phyloP scores from a whole-genome alignment of 64 coral and sea anemone species.

The Acropora tenuis region DNA sequence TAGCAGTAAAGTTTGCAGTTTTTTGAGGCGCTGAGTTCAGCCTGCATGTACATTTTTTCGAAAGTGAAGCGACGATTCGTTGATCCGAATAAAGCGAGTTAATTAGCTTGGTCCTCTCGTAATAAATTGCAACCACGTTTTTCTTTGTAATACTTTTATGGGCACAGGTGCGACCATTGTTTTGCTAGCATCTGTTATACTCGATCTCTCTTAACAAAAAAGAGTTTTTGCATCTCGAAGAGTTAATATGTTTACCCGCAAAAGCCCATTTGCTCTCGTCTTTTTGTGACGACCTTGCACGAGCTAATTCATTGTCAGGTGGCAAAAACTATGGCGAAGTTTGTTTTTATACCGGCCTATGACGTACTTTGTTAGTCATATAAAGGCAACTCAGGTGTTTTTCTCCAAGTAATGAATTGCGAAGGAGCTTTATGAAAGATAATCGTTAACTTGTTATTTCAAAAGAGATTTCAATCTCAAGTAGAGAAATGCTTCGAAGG shows the following conservation, averaged over 20 bases:
- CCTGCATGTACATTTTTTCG: not conserved
- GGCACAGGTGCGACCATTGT: slow-evolving; percentile 18
- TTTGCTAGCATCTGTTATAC: not conserved
- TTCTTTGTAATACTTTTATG: slow-evolving; percentile 1
- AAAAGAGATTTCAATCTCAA: too few relatives aligned
- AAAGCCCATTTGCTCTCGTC: slow-evolving; percentile 16
- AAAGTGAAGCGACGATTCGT: not conserved
- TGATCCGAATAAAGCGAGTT: slow-evolving; percentile 5
- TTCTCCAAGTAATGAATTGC: too few relatives aligned
- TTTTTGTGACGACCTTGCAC: not conserved
- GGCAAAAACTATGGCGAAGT: not conserved
- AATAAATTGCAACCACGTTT: slow-evolving; percentile 31
- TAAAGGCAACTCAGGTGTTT: too few relatives aligned
- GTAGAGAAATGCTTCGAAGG: too few relatives aligned
- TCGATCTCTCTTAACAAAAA: not conserved
- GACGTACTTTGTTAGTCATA: not conserved
- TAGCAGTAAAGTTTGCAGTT: not conserved
- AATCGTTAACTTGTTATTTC: too few relatives aligned
- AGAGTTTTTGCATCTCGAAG: not conserved
- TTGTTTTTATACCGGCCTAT: not conserved
- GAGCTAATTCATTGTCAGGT: slow-evolving; percentile 9
- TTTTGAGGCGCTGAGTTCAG: not conserved
- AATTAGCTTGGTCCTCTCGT: slow-evolving; percentile 9
- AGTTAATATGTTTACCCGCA: slow-evolving; percentile 8
- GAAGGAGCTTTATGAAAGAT: too few relatives aligned